Evolutionary conservation across 2,113 vertebrate genomes (phyloP), one percentile per base, ranked within the genome.

Genomic region (Puma concolor): DNA sequence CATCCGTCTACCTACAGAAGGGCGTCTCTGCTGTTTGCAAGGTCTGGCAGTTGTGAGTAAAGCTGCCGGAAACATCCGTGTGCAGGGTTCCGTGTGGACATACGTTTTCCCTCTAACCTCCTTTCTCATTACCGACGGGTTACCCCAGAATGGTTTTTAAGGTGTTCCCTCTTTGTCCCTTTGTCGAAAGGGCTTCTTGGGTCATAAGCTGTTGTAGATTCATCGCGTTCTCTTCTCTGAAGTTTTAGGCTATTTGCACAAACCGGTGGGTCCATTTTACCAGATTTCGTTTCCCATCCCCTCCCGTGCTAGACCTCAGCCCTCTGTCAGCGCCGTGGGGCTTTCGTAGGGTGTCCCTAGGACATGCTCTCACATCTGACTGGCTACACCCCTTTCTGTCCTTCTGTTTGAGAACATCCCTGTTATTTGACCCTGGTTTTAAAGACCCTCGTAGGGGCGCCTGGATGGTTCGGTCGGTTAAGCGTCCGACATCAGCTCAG

Each of bases 221-320:
- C 25, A 36, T 17, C 0, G 3, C 0, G 50, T 7, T 36, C 11
- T 23, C 15, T 5, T 12, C 36, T 14, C 44, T 9, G 48, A 8
- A 15, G 44, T 12, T 2, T 19, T 8, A 2, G 1, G 29, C 21
- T 33, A 12, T 52, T 63, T 3, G 4, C 13, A 2, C 0, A 1
- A 77, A 23, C 0, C 1, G 9, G 1, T 0, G 27, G 7, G 66
- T 17, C 76, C 7, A 44, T 36, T 0, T 16, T 31, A 27, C 25
- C 3, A 8, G 60, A 44, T n/a, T 33, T 36, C 0, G 0, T 4
- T 2, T 36, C 44, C 44, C 7, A 25, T 44, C 17, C n/a, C 41
- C 29, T 0, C 0, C 4, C 1, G 2, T 9, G 14, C 11, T 0
- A 0, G 1, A 1, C 4, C 9, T 12, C 8, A 12, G 2, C 23